Conservation (phyloP, 2,113 vertebrate genomes). For the Tylochromis polylepis region DNA sequence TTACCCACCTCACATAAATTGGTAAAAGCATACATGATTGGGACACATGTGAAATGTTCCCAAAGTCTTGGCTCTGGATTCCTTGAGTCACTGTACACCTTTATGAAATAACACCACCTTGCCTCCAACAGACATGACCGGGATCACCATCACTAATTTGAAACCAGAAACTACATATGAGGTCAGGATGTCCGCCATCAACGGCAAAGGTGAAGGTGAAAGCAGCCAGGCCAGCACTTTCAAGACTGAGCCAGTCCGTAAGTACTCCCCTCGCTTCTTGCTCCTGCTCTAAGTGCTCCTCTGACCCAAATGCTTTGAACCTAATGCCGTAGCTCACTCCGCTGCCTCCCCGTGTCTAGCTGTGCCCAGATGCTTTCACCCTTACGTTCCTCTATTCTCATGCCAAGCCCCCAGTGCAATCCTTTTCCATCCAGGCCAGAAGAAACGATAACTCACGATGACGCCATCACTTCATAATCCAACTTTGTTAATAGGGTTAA, state of each 20-base stretch:
- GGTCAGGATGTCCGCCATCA: slow-evolving; percentile 87
- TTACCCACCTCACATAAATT: not conserved
- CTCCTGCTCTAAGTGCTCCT: not conserved
- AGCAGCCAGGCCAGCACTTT: slow-evolving; percentile 77
- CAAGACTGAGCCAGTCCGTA: slow-evolving; percentile 95
- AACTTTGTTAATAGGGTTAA: not conserved
- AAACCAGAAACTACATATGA: slow-evolving; percentile 87
- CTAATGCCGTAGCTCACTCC: slow-evolving; percentile 7
- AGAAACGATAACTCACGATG: not conserved
- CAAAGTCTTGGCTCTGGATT: not conserved
- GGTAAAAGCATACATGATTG: not conserved
- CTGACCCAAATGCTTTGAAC: slow-evolving; percentile 20
- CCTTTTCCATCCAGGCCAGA: not conserved
- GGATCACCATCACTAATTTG: slow-evolving; percentile 82
- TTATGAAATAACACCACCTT: not conserved
- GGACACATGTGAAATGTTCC: not conserved
- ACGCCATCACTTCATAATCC: not conserved
- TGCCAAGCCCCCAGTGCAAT: slow-evolving; percentile 8
- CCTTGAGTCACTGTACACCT: not conserved
- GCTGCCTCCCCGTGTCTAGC: slow-evolving; percentile 6
- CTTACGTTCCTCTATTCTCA: slow-evolving; percentile 1
- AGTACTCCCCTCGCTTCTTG: slow-evolving; percentile 64
- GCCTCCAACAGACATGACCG: slow-evolving; percentile 51
- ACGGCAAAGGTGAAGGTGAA: slow-evolving; percentile 92
- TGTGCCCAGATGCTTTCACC: slow-evolving; percentile 28